Conservation (phyloP, 1,140 invertebrate species). For the Tetragonula clypearis region DNA sequence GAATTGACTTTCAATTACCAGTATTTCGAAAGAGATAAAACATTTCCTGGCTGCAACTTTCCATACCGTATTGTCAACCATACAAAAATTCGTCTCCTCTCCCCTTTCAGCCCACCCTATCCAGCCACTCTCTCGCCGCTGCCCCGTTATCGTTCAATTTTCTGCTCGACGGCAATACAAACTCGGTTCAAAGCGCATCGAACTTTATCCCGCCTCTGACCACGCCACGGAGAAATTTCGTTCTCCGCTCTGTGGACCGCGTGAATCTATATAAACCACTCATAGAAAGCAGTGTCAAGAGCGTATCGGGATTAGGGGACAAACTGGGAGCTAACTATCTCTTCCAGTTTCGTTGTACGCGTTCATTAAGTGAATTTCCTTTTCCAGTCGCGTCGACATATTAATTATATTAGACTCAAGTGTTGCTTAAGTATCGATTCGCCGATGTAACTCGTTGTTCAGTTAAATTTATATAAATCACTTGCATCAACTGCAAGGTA, state of each 20-base stretch:
- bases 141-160: constrained; percentile 28
- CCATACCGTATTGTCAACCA: constrained; percentile 13
- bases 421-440: too few species aligned
- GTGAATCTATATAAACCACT: not conserved
- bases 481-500: too few species aligned
- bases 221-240: not conserved
- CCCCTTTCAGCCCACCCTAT: too few species aligned
- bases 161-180: constrained; percentile 10
- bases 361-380: too few species aligned
- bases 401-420: too few species aligned
- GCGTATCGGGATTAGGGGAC: not conserved
- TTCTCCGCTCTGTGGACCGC: not conserved
- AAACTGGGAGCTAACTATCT: too few species aligned
- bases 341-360: too few species aligned
- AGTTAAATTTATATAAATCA: too few species aligned
- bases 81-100: constrained; percentile 6
- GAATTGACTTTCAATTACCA: constrained; percentile 63
- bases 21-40: constrained; percentile 31
- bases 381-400: too few species aligned
- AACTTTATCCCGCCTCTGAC: not conserved
- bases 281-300: not conserved
- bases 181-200: not conserved
- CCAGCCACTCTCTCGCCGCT: too few species aligned
- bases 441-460: too few species aligned
- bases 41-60: constrained; percentile 13